Evolutionary conservation across 1,140 invertebrate genomes (phyloP).

Genomic region (Hyles vespertilio): DNA sequence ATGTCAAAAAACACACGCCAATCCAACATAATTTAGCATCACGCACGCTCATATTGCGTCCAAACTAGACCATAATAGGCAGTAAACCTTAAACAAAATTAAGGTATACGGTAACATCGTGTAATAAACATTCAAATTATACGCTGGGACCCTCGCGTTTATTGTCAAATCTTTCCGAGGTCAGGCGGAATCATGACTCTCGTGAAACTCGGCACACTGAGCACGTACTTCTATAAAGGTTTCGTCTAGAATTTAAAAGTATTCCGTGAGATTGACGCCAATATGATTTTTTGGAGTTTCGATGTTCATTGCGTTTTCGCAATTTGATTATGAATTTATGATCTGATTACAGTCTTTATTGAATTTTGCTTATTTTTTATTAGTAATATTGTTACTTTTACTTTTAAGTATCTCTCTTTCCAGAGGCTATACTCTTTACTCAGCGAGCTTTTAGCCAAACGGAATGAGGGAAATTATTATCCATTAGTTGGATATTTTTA

Average conservation of each 20-base stretch:
- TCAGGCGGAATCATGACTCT: slow-evolving; percentile 23
- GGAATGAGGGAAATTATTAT: too few relatives aligned
- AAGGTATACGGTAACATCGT: slow-evolving; percentile 4
- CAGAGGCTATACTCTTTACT: too few relatives aligned
- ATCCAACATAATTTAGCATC: not conserved
- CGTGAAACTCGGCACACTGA: slow-evolving; percentile 30
- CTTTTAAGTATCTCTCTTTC: too few relatives aligned
- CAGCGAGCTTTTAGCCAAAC: too few relatives aligned
- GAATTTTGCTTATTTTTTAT: not conserved
- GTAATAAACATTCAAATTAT: slow-evolving; percentile 7
- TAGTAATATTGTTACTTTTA: too few relatives aligned
- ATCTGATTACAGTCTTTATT: not conserved
- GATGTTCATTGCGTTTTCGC: not conserved
- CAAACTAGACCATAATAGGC: slow-evolving; percentile 2
- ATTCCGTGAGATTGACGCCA: slow-evolving; percentile 4
- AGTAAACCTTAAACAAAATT: slow-evolving; percentile 5
- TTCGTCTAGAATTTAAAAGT: slow-evolving; percentile 26
- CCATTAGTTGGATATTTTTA: too few relatives aligned
- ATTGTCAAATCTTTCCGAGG: slow-evolving; percentile 35
- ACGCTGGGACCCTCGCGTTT: slow-evolving; percentile 14
- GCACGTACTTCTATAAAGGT: slow-evolving; percentile 30
- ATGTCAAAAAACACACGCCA: too few relatives aligned
- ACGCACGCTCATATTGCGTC: not conserved
- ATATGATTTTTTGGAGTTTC: not conserved
- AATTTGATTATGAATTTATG: not conserved